Conservation (phyloP, 2,888 invertebrate species). For the Apodemia mormo region DNA sequence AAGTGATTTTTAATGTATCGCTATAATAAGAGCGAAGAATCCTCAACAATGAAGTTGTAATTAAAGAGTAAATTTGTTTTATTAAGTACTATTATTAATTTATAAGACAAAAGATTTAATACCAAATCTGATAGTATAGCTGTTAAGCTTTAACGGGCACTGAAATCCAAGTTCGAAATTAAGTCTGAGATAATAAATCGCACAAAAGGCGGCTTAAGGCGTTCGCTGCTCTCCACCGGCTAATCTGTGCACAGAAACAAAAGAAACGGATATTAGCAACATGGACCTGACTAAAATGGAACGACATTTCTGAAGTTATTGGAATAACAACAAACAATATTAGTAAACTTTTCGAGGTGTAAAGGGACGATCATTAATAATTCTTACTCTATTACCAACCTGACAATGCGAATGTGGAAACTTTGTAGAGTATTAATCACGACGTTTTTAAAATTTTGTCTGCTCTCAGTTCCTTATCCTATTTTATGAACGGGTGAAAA, state of each 20-base stretch:
- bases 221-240: background rate
- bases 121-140: background rate
- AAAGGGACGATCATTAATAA: background rate
- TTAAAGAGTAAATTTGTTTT: background rate
- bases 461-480: no score
- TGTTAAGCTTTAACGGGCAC: background rate
- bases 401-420: no score
- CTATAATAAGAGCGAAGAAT: no score
- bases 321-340: background rate
- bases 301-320: background rate
- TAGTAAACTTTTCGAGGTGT: background rate
- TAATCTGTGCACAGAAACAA: background rate
- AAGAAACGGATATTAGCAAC: conserved; percentile 1
- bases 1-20: no score
- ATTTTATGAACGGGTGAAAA: no score
- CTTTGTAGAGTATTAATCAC: no score
- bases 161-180: background rate
- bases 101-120: background rate
- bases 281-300: background rate
- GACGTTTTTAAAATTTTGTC: no score
- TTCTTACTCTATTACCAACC: no score
- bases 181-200: background rate
- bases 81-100: background rate
- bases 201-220: background rate
- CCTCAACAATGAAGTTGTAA: no score